Base-by-base conservation (phyloP, 2,888 invertebrate species). In the Drosophila macrospina region DNA sequence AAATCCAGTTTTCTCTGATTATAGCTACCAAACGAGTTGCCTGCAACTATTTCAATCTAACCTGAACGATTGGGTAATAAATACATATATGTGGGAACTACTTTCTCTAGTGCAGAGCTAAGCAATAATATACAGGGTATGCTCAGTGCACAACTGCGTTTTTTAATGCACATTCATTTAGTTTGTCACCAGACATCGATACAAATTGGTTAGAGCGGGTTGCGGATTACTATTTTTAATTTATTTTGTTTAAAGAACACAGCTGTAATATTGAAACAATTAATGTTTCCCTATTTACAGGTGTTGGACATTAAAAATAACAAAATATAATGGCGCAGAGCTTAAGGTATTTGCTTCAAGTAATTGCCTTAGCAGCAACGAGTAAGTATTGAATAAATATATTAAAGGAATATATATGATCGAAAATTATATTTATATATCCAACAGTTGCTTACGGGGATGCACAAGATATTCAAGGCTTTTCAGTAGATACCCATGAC, bases 401-500 rank as follows among this genome's bases (percentile, higher is more conserved):
- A 20, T 11, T 2, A 16, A 39, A 26, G 7, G 7, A 44, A 13
- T 13, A 8, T 15, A 15, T 13, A 3, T 30, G 13, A 28, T 15
- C 0, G 0, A 2, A 26, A 39, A 10, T 28, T 16, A 34, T n/a
- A 11, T 28, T 11, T 39, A 7, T 37, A 20, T 36, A 1, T 28
- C 28, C 10, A 45, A 30, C 50, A 79, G 77, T 62, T 56, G 37
- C 47, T 11, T 13, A 50, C 42, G 73, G 51, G 52, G 34, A 32
- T 39, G 68, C 60, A 5, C 74, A 78, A 52, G 50, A 15, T 39
- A 50, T 26, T 30, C 50, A 26, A 5, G 54, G 72, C 4, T 86
- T 95, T 78, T 93, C 92, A 67, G 90, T 95, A 50, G 93, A 94
- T 47, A 88, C 91, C 42, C 93, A 94, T 74, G 95, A 95, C 90